Conservation (phyloP, 1,140 invertebrate genomes). For the Pseudomyrmex gracilis region DNA sequence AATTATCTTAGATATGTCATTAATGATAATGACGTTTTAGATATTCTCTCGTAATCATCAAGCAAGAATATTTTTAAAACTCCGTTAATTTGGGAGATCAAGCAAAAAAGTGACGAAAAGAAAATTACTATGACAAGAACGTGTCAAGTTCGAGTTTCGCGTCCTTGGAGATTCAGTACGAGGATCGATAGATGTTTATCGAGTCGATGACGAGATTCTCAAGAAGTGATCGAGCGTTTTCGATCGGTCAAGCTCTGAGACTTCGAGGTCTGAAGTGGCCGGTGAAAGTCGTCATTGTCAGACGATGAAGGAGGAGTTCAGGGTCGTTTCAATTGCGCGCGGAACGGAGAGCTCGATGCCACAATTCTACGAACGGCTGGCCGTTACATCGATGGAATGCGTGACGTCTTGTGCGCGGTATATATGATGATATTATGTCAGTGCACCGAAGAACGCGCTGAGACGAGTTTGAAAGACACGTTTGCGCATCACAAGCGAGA, state of each 20-base stretch:
- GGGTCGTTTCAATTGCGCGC: constrained; percentile 56
- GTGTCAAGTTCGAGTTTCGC: constrained; percentile 29
- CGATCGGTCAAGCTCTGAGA: background rate
- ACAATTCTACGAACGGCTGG: constrained; percentile 60
- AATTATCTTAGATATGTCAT: background rate
- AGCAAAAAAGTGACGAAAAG: background rate
- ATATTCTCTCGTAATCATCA: background rate
- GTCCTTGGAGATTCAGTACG: constrained; percentile 24
- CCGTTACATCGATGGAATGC: constrained; percentile 59
- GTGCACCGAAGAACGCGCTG: constrained; percentile 39
- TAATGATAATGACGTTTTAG: background rate
- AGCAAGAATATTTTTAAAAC: background rate
- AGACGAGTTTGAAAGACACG: constrained; percentile 3
- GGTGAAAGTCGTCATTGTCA: constrained; percentile 41
- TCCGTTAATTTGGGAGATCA: constrained; percentile 7
- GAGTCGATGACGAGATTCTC: constrained; percentile 34
- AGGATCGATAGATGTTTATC: constrained; percentile 19
- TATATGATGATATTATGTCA: constrained; percentile 32
- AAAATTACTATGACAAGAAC: constrained; percentile 16
- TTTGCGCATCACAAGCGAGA: constrained; percentile 12
- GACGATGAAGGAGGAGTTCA: constrained; percentile 48
- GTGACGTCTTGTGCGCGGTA: constrained; percentile 36
- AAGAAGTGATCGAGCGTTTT: constrained; percentile 39
- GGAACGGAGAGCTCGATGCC: constrained; percentile 39
- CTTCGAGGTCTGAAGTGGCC: constrained; percentile 28